Evolutionary conservation across 1,140 invertebrate genomes (phyloP).

Genomic region (Pararge aegeria): DNA sequence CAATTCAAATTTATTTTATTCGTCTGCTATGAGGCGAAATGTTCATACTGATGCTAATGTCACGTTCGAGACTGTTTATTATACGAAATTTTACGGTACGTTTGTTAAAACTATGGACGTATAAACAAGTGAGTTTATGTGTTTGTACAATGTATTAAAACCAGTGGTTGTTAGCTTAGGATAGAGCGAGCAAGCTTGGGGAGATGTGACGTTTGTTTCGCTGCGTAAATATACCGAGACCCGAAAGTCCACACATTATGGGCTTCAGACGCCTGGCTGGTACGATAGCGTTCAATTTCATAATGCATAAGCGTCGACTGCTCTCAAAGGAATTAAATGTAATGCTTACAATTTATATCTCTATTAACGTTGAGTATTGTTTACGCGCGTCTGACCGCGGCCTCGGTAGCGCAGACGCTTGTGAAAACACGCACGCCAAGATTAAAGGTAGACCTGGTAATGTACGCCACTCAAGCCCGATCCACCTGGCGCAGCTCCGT

Average conservation of each 20-base stretch:
- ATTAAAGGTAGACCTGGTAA: conserved; percentile 65
- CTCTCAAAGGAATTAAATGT: conserved; percentile 68
- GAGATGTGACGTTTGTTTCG: conserved; percentile 45
- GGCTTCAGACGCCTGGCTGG: conserved; percentile 37
- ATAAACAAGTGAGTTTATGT: conserved; percentile 42
- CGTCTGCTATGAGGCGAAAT: conserved; percentile 52
- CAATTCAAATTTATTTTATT: conserved; percentile 60
- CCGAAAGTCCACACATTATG: conserved; percentile 35
- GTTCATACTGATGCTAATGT: conserved; percentile 52
- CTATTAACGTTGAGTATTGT: conserved; percentile 75
- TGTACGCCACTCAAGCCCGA: conserved; percentile 38
- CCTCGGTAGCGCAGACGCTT: conserved; percentile 56
- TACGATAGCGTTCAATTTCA: conserved; percentile 50
- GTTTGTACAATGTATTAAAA: conserved; percentile 35
- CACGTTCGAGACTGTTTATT: conserved; percentile 54
- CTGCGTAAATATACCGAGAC: conserved; percentile 38
- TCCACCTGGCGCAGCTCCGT: conserved; percentile 25
- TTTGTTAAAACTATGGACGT: conserved; percentile 39
- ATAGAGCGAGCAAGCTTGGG: conserved; percentile 36
- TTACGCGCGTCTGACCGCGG: conserved; percentile 62
- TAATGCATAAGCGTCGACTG: conserved; percentile 55
- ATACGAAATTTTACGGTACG: conserved; percentile 44
- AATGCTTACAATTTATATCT: conserved; percentile 73
- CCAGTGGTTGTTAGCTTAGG: conserved; percentile 46
- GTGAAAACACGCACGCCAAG: conserved; percentile 66